Conservation (phyloP, 2,113 vertebrate genomes). For the Phylloscopus whistleri region DNA sequence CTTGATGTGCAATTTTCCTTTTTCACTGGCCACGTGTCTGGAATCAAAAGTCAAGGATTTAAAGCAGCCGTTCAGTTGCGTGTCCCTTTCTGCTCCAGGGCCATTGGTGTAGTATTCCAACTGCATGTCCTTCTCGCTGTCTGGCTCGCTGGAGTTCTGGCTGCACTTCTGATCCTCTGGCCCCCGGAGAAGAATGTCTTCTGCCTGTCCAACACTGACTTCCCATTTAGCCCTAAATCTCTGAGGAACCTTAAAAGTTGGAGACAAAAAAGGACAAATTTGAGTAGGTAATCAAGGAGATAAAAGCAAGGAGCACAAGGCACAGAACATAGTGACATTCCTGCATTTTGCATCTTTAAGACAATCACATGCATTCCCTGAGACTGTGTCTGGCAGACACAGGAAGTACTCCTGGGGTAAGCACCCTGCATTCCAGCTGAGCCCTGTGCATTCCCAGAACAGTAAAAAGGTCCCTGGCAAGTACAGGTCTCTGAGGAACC, state of each 20-base stretch:
- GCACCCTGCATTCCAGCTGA: not conserved
- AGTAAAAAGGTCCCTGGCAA: not conserved
- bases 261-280: not conserved
- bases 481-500: not conserved
- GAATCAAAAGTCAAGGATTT: slow-evolving; percentile 73
- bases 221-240: slow-evolving; percentile 89
- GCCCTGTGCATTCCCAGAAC: not conserved
- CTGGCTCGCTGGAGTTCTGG: slow-evolving; percentile 62
- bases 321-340: not conserved
- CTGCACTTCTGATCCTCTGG: slow-evolving; percentile 70
- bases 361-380: not conserved
- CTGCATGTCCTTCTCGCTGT: slow-evolving; percentile 66
- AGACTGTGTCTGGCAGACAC: not conserved
- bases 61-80: slow-evolving; percentile 74
- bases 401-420: not conserved
- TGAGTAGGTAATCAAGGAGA: not conserved
- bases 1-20: slow-evolving; percentile 69
- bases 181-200: slow-evolving; percentile 80
- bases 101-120: slow-evolving; percentile 61
- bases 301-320: not conserved
- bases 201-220: slow-evolving; percentile 86
- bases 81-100: slow-evolving; percentile 64
- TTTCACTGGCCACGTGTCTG: slow-evolving; percentile 66
- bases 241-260: slow-evolving; percentile 84
- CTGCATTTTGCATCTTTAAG: not conserved